Evolutionary conservation across 2,113 vertebrate genomes (phyloP).

Genomic region (Pterocles gutturalis): DNA sequence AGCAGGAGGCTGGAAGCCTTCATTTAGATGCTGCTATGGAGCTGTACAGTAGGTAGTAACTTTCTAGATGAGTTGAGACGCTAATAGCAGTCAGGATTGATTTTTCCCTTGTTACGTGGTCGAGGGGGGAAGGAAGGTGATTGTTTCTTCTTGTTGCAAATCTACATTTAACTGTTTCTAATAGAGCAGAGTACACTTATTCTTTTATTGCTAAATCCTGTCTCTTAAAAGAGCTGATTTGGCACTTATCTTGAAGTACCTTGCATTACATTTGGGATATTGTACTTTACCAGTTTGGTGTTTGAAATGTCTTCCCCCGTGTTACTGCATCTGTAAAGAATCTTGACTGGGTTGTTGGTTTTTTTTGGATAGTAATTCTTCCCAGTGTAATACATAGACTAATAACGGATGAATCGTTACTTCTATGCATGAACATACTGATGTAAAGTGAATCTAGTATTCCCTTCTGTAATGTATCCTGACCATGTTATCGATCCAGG

Average conservation of each 20-base stretch:
- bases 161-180: background rate
- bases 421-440: background rate
- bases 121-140: background rate
- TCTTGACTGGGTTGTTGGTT: background rate
- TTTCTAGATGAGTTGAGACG: background rate
- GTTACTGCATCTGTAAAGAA: background rate
- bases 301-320: background rate
- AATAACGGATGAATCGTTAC: background rate
- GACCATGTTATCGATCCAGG: fast-evolving
- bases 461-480: background rate
- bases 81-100: background rate
- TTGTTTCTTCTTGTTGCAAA: background rate
- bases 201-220: background rate
- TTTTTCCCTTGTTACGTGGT: background rate
- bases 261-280: background rate
- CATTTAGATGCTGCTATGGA: background rate
- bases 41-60: background rate
- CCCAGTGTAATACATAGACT: background rate
- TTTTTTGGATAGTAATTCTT: background rate
- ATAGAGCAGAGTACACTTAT: background rate
- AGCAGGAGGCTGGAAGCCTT: background rate
- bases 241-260: background rate
- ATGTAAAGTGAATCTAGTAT: background rate
- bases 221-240: background rate
- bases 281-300: background rate